Conservation (phyloP, 2,797 vertebrate genomes). For the Denticeps clupeoides region DNA sequence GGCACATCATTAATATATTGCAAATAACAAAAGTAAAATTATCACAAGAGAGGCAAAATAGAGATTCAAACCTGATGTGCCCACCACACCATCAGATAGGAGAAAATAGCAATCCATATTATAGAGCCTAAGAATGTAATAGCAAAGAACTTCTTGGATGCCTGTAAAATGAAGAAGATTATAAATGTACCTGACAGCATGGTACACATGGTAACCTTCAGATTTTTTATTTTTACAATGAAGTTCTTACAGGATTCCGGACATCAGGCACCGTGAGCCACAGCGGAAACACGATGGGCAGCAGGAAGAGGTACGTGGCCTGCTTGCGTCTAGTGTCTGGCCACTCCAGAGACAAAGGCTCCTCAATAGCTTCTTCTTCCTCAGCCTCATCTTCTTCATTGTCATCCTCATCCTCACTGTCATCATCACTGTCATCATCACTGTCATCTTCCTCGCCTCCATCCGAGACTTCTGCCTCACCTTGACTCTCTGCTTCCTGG, state of each 20-base stretch:
- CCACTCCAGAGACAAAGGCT: conserved; percentile 86
- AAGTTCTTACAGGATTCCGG: conserved; percentile 69
- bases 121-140: conserved; percentile 85
- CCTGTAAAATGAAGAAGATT: conserved; percentile 48
- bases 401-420: conserved; percentile 28
- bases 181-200: too few species aligned
- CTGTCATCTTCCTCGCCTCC: conserved; percentile 38
- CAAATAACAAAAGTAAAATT: too few species aligned
- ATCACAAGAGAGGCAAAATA: too few species aligned
- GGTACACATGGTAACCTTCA: too few species aligned
- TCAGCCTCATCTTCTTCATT: conserved; percentile 35
- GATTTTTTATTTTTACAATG: too few species aligned
- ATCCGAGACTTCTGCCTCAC: conserved; percentile 26
- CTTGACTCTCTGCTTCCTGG: conserved; percentile 18
- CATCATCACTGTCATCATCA: conserved; percentile 27
- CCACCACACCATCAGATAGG: conserved; percentile 98
- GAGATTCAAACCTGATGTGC: conserved; percentile 79
- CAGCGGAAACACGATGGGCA: conserved; percentile 85
- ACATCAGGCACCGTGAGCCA: conserved; percentile 92
- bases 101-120: conserved; percentile 82
- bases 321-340: conserved; percentile 76
- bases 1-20: too few species aligned
- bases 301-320: conserved; percentile 78
- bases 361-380: conserved; percentile 54
- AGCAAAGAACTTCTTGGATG: conserved; percentile 70